phyloP scores from a whole-genome alignment of 2,797 vertebrate genomes.

The Characodon lateralis region DNA sequence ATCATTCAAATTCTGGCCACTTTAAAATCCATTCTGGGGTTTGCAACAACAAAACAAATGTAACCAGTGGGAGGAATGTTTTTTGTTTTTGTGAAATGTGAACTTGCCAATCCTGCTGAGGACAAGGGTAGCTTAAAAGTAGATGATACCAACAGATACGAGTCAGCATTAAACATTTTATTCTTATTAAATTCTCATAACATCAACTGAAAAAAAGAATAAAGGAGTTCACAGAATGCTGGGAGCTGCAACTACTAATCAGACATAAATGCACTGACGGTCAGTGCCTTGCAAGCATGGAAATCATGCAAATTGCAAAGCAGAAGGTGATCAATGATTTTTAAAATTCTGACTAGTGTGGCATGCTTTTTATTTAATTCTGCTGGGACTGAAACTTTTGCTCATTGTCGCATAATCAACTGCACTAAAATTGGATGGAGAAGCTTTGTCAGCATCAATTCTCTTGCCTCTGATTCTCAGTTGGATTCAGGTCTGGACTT shows the following conservation, averaged over 20 bases:
- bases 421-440: no score
- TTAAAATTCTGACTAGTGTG: no score
- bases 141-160: conserved; percentile 27
- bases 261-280: not conserved
- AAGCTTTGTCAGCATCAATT: no score
- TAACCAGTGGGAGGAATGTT: not conserved
- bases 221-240: conserved; percentile 14
- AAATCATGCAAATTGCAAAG: not conserved
- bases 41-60: not conserved
- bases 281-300: not conserved
- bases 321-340: no score
- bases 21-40: not conserved
- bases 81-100: not conserved
- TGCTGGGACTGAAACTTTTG: no score
- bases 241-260: not conserved
- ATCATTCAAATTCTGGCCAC: not conserved
- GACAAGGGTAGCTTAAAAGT: not conserved
- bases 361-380: no score
- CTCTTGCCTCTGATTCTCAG: not conserved
- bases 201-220: conserved; percentile 12
- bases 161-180: conserved; percentile 39
- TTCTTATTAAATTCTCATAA: conserved; percentile 50
- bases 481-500: not conserved
- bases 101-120: not conserved
- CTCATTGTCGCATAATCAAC: no score